phyloP scores from a whole-genome alignment of 1,140 invertebrate genomes.

The Helicoverpa armigera region DNA sequence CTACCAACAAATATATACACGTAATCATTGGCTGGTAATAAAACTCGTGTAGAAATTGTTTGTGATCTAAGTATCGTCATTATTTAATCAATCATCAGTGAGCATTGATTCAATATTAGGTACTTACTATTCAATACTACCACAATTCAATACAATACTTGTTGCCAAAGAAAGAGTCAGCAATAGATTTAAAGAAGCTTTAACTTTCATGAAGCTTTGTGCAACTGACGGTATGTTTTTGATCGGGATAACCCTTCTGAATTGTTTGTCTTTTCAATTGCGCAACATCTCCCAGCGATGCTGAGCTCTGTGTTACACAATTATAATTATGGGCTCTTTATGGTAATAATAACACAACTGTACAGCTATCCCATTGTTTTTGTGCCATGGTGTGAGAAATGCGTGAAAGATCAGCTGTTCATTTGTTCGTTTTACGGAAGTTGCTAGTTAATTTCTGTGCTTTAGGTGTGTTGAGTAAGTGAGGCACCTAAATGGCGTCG shows the following conservation, averaged over 20 bases:
- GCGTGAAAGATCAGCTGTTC: neutral
- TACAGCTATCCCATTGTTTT: slow-evolving; percentile 30
- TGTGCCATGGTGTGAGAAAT: slow-evolving; percentile 21
- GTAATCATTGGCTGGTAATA: neutral
- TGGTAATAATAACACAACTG: slow-evolving; percentile 43
- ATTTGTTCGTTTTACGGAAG: neutral
- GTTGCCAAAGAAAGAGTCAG: too few species aligned
- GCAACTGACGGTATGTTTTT: too few species aligned
- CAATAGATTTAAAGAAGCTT: too few species aligned
- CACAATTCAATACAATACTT: too few species aligned
- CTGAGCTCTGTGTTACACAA: slow-evolving; percentile 27
- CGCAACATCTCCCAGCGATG: slow-evolving; percentile 1
- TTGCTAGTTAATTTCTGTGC: neutral
- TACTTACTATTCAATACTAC: too few species aligned
- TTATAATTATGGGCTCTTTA: slow-evolving; percentile 43
- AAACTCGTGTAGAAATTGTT: too few species aligned
- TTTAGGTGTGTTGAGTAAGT: neutral
- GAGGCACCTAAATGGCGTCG: too few species aligned
- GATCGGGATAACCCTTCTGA: neutral
- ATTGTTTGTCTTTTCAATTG: neutral
- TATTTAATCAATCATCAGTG: too few species aligned
- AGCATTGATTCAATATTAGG: too few species aligned
- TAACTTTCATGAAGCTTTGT: too few species aligned
- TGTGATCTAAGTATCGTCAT: too few species aligned
- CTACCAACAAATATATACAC: neutral